Conservation (phyloP, 1,140 invertebrate genomes). For the Drosophila hydei region DNA sequence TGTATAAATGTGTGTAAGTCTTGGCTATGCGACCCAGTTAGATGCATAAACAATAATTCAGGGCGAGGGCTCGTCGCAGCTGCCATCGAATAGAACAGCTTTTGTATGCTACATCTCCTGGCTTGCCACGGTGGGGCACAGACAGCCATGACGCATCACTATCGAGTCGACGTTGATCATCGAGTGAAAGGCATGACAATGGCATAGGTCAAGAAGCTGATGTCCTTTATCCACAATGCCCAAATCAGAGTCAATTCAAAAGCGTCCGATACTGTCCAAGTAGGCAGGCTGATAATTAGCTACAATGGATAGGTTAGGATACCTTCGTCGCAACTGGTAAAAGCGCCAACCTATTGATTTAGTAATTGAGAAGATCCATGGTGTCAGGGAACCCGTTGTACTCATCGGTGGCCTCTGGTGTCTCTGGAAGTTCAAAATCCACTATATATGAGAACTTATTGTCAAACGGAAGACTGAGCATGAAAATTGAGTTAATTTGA, state of each 20-base stretch:
- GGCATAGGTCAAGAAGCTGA: background rate
- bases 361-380: conserved; percentile 7
- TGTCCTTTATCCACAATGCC: conserved; percentile 11
- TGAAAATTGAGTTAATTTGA: background rate
- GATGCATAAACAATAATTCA: conserved; percentile 27
- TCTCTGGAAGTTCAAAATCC: background rate
- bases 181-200: conserved; percentile 1
- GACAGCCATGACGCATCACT: conserved; percentile 5
- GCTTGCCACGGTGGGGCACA: background rate
- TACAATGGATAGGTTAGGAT: background rate
- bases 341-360: conserved; percentile 13
- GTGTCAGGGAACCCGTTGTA: background rate
- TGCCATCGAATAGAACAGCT: too few species aligned
- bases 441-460: background rate
- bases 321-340: conserved; percentile 17
- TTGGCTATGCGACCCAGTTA: conserved; percentile 45
- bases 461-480: background rate
- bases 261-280: background rate
- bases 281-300: background rate
- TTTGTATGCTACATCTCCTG: too few species aligned
- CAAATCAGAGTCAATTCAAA: conserved; percentile 16
- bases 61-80: background rate
- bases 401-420: background rate
- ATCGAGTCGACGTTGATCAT: conserved; percentile 10
- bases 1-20: background rate